Conservation (phyloP, 2,113 vertebrate genomes). For the Semnornis frantzii region DNA sequence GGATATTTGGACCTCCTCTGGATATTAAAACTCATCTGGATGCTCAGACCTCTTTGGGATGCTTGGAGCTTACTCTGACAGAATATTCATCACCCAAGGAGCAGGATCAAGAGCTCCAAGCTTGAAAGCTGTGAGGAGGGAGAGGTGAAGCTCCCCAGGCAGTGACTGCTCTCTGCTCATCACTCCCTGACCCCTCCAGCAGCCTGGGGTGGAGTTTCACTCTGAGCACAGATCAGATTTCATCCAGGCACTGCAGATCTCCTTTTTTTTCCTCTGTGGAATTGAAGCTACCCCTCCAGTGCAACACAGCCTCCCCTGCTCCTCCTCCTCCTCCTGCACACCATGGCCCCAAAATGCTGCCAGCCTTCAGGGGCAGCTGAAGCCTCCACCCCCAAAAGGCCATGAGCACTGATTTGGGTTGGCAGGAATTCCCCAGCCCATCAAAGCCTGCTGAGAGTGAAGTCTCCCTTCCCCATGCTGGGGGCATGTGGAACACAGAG, state of each 20-base stretch:
- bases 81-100: rapidly evolving
- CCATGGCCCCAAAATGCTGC: neutral
- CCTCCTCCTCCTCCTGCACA: rapidly evolving
- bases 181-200: neutral
- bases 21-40: no score
- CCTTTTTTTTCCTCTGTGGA: neutral
- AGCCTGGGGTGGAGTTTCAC: neutral
- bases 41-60: neutral
- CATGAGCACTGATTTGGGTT: neutral
- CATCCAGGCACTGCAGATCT: neutral
- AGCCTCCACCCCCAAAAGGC: neutral
- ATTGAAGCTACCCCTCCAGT: neutral
- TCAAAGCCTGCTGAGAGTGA: neutral
- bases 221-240: neutral
- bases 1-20: neutral
- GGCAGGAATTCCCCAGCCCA: neutral
- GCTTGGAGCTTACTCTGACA: neutral
- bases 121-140: neutral
- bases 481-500: neutral
- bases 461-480: neutral
- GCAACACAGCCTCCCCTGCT: neutral
- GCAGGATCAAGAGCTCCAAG: neutral
- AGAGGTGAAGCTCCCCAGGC: neutral
- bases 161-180: neutral
- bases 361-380: neutral